Base-by-base conservation (phyloP, 1,140 invertebrate genomes). In the Glossosoma conforme region DNA sequence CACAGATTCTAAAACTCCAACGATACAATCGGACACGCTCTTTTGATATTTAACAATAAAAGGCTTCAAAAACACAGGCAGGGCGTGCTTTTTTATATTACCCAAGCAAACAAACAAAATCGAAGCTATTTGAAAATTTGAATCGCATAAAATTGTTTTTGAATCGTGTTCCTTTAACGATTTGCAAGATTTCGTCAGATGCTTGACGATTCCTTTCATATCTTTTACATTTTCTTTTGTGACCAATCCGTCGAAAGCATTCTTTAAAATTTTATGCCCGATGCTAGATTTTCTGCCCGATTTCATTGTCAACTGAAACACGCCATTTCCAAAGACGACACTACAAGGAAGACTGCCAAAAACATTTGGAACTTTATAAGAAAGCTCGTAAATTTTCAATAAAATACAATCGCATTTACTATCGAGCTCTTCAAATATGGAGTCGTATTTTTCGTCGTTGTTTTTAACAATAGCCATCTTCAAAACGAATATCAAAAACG, bases 361-460 rank as follows among this genome's bases (percentile, higher is more conserved):
- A 14, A 58, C 11, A 36, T 58, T 53, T 19, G 42, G 46, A 10
- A 38, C 18, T 24, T 58, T 58, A 24, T 35, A 50, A 0, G 50
- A 49, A 10, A 53, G 33, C 18, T 58, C 50, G 11, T 45, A 58
- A 45, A 53, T 50, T 43, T 45, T 58, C 5, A 49, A 24, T n/a
- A 53, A 25, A 24, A 53, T 46, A 20, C 24, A 32, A 18, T 43
- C 50, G 35, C 45, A 50, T 20, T 49, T 49, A 0, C 24, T 13
- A 3, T 49, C 46, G 20, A 53, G 38, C 15, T 42, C 28, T 10
- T 53, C 24, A 5, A 46, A 52, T 28, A 47, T 45, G 4, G 33
- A 15, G 21, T 33, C 30, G n/a, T 38, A 47, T 15, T 47, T 38
- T 9, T 41, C 24, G 13, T 33, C 41, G 21, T 24, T 8, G 6